These are phyloP conservation scores for Carollia perspicillata DNA, from an alignment of 2,113 vertebrate species.

Conservation along the genomic window DNA sequence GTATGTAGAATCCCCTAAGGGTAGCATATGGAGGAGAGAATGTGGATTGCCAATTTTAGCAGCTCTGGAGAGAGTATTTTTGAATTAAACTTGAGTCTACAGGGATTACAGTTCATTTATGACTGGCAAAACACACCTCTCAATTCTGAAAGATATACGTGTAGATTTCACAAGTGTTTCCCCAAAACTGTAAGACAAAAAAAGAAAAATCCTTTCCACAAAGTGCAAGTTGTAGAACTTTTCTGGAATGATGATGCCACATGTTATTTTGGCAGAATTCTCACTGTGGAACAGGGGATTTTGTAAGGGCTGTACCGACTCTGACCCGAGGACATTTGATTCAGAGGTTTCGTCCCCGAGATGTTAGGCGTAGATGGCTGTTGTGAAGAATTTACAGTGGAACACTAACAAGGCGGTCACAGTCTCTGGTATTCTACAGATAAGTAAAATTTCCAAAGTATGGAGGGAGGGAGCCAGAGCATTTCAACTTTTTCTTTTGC, in stretches of 20 bases:
- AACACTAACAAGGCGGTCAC: background rate
- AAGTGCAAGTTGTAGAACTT: conserved; percentile 11
- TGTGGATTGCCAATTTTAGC: conserved; percentile 67
- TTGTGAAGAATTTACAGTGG: background rate
- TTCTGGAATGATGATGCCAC: background rate
- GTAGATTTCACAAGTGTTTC: conserved; percentile 50
- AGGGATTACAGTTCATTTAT: conserved; percentile 67
- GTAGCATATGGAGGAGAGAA: conserved; percentile 55
- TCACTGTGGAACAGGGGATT: background rate
- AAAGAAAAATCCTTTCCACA: conserved; percentile 4
- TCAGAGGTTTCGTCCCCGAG: background rate
- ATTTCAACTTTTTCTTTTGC: background rate
- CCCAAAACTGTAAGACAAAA: background rate
- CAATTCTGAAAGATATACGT: conserved; percentile 62
- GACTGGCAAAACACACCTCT: conserved; percentile 63
- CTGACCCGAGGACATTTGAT: background rate
- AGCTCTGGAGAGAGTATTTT: conserved; percentile 71
- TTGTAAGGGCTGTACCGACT: background rate
- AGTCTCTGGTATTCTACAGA: conserved; percentile 29
- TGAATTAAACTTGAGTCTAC: conserved; percentile 69
- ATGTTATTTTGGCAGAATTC: conserved; percentile 1
- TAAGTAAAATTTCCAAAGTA: background rate
- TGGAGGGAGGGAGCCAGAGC: background rate
- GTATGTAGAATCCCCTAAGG: conserved; percentile 61
- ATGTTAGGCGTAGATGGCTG: background rate